Base-by-base conservation (phyloP, 2,797 vertebrate genomes). In the Pelobates cultripes region DNA sequence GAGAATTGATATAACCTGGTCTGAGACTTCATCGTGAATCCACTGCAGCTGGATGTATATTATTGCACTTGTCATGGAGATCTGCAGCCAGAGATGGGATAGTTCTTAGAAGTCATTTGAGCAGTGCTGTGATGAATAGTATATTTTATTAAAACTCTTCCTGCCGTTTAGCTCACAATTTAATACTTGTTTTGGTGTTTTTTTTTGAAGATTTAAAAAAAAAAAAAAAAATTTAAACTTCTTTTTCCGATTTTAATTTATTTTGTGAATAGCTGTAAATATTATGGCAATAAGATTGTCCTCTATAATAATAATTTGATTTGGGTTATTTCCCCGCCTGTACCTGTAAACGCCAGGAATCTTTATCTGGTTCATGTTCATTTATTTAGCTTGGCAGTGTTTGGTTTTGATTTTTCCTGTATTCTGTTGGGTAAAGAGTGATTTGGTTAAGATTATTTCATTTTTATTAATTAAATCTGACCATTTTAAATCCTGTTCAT, bases 1-100 rank as follows among this genome's bases (percentile, higher is more conserved):
- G 85, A 88, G 87, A 28, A 28, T 28, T 28, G 55, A 40, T 64
- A 7, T 85, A 75, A 76, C 85, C 86, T 84, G 85, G 86, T 83
- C 80, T 84, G 74, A 72, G 84, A 78, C 80, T 78, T 85, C 80
- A 2, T 86, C n/a, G 12, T 43, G 55, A 44, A 17, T 45, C 12
- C 43, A 6, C 42, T 57, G 51, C 61, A 3, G n/a, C 76, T 15
- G 57, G 67, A 77, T 4, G 47, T 28, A 28, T 28, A 1, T 28
- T 47, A 7, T 6, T n/a, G 3, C 3, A 55, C 2, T 74, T 64
- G 7, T 14, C 15, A 43, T 63, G 72, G 71, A 57, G 71, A 13
- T 41, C 57, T 41, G 41, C 55, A 57, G 1, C 55, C 55, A 12
- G 9, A 12, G 13, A 28, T 14, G 9, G 55, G 55, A 57, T 14